phyloP scores from a whole-genome alignment of 2,888 invertebrate genomes.

The Chloroclysta siterata region DNA sequence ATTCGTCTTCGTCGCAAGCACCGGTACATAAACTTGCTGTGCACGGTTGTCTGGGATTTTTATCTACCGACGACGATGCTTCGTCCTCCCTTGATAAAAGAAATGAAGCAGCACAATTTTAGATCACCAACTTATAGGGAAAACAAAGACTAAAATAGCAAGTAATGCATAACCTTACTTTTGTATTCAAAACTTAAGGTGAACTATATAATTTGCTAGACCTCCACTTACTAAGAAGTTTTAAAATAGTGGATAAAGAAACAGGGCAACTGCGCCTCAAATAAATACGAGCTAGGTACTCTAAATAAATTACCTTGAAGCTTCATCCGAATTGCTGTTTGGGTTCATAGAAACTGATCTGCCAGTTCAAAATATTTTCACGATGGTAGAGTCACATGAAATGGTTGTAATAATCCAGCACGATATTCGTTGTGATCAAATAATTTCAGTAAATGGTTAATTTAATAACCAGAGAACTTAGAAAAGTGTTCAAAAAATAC shows the following conservation, averaged over 20 bases:
- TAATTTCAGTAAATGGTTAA: conserved; percentile 3
- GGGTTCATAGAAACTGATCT: conserved; percentile 83
- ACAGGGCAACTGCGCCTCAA: conserved; percentile 20
- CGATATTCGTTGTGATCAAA: conserved; percentile 42
- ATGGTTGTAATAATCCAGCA: conserved; percentile 47
- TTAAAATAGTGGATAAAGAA: not conserved
- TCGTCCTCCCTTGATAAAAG: conserved; percentile 74
- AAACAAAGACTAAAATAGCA: conserved; percentile 79
- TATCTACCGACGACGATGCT: conserved; percentile 80
- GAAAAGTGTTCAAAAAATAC: conserved; percentile 57
- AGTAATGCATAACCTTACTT: conserved; percentile 77
- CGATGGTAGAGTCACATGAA: conserved; percentile 63
- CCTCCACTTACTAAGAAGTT: not conserved
- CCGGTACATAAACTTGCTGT: conserved; percentile 66
- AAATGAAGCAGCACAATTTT: conserved; percentile 15
- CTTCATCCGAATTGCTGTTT: conserved; percentile 83
- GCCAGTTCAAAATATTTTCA: conserved; percentile 60
- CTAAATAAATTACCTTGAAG: conserved; percentile 80
- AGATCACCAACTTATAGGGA: conserved; percentile 49
- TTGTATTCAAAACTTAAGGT: conserved; percentile 19
- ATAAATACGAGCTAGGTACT: conserved; percentile 15
- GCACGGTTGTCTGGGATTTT: conserved; percentile 61
- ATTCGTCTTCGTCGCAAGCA: conserved; percentile 54
- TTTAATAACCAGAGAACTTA: not conserved
- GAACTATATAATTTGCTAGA: not conserved